Conservation (phyloP, 2,797 vertebrate genomes). For the Sebastes miniatus region DNA sequence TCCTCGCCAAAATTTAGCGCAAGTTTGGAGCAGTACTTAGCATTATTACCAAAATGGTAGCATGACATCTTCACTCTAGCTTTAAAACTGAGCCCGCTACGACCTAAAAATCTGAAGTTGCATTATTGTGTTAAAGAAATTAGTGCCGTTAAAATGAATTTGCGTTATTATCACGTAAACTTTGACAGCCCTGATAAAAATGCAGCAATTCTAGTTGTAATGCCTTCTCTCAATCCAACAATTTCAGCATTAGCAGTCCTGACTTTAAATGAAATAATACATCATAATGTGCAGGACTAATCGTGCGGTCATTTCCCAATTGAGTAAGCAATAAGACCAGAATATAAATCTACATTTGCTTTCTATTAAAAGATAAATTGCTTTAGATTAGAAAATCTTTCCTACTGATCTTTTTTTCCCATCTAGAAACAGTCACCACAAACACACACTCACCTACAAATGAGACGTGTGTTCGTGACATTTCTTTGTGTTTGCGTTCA, state of each 20-base stretch:
- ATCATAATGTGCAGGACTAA: background rate
- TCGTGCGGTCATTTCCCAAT: slow-evolving; percentile 1
- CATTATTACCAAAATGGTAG: too few species aligned
- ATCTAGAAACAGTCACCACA: background rate
- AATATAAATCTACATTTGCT: slow-evolving; percentile 12
- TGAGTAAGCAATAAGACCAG: background rate
- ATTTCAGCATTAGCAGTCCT: background rate
- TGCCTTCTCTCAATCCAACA: background rate
- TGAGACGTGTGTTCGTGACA: background rate
- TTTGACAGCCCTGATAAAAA: background rate
- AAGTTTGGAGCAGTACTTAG: rapidly evolving
- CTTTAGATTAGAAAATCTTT: slow-evolving; percentile 7
- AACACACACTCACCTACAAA: background rate
- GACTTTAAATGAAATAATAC: background rate
- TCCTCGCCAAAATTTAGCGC: too few species aligned
- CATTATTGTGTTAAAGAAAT: too few species aligned
- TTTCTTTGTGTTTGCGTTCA: slow-evolving; percentile 53
- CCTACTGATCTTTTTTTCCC: background rate
- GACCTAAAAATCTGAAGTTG: too few species aligned
- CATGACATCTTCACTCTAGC: too few species aligned
- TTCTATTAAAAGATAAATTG: slow-evolving; percentile 5
- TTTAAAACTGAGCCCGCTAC: too few species aligned
- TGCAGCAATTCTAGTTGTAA: background rate
- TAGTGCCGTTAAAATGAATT: too few species aligned
- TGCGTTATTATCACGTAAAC: too few species aligned